These are phyloP conservation scores for Parascotia fuliginaria DNA, from an alignment of 2,888 invertebrate species.

Conservation along the genomic window DNA sequence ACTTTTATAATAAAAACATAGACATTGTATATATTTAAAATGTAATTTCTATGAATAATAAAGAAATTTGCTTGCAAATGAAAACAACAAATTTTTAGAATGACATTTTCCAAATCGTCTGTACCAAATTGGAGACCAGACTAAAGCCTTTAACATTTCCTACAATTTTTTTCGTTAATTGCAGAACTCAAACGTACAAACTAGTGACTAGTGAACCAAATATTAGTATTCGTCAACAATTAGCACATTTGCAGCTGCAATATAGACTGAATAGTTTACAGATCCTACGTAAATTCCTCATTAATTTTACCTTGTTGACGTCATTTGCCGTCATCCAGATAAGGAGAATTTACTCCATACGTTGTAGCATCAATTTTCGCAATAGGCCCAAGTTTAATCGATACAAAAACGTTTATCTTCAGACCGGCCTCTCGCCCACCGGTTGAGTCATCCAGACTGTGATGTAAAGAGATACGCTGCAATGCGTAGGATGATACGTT, in stretches of 20 bases:
- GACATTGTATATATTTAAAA: not conserved
- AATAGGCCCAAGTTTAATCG: conserved; percentile 24
- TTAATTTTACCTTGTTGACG: not conserved
- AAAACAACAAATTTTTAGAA: too few species aligned
- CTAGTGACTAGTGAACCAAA: too few species aligned
- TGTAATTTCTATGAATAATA: too few species aligned
- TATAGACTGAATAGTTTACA: too few species aligned
- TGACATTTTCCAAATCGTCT: too few species aligned
- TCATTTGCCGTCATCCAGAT: not conserved
- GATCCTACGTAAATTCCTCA: not conserved
- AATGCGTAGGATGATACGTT: conserved; percentile 30
- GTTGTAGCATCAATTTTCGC: conserved; percentile 28
- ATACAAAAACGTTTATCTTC: conserved; percentile 25
- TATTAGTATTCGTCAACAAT: too few species aligned
- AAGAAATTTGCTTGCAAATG: too few species aligned
- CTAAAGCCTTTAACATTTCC: too few species aligned
- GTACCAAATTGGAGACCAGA: too few species aligned
- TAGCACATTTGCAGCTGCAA: too few species aligned
- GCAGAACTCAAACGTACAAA: too few species aligned
- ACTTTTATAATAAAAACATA: not conserved
- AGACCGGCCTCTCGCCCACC: conserved; percentile 49
- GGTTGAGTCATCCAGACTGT: conserved; percentile 52
- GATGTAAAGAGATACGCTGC: conserved; percentile 42
- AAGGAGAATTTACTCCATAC: not conserved
- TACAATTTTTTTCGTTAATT: too few species aligned